Evolutionary conservation across 2,888 invertebrate species (phyloP), one percentile per base, ranked within the genome.

Genomic region (Anarsia innoxiella): DNA sequence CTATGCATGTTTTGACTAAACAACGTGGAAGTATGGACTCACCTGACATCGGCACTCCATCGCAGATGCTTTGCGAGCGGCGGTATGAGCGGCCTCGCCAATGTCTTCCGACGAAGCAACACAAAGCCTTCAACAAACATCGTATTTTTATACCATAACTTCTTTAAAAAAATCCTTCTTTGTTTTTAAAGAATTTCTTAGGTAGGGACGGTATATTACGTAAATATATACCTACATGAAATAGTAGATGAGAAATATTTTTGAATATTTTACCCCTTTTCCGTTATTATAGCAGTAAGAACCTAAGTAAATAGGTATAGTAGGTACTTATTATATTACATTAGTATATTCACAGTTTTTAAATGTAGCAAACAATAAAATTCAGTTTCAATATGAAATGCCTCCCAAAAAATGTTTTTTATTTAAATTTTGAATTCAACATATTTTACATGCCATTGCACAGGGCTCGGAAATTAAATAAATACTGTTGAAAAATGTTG

Each of bases 31-130:
- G 19, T 9, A 25, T 25, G 8, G 6, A 3, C 25, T 25, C n/a
- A 82, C 82, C 82, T 44, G 82, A 79, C 70, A 82, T 76, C 5
- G 74, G 79, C 19, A 82, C 46, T 19, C 76, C 79, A 34, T 79
- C 79, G 33, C 74, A 73, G 33, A 66, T 46, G 44, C 80, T 82
- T 9, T 76, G 80, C 9, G 76, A 76, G 1, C 79, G 65, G 33
- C 70, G 72, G 2, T 69, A 62, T 1, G 70, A 59, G 1, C 67
- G 61, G 0, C 59, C 59, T 10, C 70, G 68, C 12, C 67, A 38
- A 1, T 60, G 66, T 23, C 61, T 51, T 8, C 70, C 62, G 11
- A 75, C 49, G 10, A 82, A 39, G 38, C 66, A 71, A 34, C 70
- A 60, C 12, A 82, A 49, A 1, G 66, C 77, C 82, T 82, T 50